Evolutionary conservation across 2,113 vertebrate genomes (phyloP).

Genomic region (Poicephalus gulielmi): DNA sequence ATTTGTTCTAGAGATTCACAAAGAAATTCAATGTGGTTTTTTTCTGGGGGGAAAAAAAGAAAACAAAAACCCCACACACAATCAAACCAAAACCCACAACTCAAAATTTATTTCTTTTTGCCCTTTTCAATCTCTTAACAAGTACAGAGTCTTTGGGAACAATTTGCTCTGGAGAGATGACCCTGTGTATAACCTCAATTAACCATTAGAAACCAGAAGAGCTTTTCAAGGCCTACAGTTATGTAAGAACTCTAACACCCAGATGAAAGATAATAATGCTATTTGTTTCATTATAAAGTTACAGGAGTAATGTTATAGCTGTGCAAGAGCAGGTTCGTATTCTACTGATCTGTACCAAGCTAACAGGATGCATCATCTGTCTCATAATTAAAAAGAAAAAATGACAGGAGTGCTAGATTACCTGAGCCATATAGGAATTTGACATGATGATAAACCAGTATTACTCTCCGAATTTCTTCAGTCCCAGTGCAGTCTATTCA

Average conservation of each 20-base stretch:
- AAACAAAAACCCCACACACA: neutral
- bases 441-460: neutral
- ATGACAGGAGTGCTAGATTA: neutral
- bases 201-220: neutral
- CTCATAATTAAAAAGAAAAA: neutral
- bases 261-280: neutral
- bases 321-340: neutral
- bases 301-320: neutral
- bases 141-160: neutral
- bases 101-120: neutral
- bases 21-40: neutral
- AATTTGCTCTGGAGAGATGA: neutral
- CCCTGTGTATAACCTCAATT: neutral
- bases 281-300: neutral
- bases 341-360: neutral
- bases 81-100: neutral
- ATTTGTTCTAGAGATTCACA: neutral
- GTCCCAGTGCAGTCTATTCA: neutral
- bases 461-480: neutral
- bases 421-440: neutral
- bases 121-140: neutral
- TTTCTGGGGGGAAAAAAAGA: accelerated
- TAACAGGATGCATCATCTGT: neutral
- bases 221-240: neutral
- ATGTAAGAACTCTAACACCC: neutral